Conservation (phyloP, 2,113 vertebrate genomes). For the Pelobates fuscus region DNA sequence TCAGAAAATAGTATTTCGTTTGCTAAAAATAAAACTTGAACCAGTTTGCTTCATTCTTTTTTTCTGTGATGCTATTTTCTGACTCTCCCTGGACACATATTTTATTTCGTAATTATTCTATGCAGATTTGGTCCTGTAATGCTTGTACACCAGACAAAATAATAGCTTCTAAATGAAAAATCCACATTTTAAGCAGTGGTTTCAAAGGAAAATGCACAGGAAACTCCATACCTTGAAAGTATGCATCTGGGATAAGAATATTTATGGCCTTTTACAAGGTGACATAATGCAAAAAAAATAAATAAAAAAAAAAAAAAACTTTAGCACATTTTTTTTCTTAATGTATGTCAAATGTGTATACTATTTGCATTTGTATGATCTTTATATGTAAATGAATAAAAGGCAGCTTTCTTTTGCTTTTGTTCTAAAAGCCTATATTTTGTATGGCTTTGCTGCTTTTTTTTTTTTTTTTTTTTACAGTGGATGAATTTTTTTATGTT, state of each 20-base stretch:
- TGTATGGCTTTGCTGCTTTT: background rate
- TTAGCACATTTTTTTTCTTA: background rate
- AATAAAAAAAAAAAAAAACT: background rate
- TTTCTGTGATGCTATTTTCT: conserved; percentile 52
- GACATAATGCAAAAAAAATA: background rate
- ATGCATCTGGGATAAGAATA: background rate
- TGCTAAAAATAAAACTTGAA: conserved; percentile 52
- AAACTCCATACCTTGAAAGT: conserved; percentile 25
- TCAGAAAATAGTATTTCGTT: conserved; percentile 40
- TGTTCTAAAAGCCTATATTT: conserved; percentile 9
- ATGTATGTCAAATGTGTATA: conserved; percentile 19
- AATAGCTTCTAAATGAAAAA: background rate
- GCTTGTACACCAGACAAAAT: background rate
- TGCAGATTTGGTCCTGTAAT: background rate
- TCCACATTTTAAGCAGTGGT: conserved; percentile 41
- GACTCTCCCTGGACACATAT: conserved; percentile 2
- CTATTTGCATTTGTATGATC: conserved; percentile 21
- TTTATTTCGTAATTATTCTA: conserved; percentile 19
- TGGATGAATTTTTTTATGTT: background rate
- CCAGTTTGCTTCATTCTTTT: conserved; percentile 47
- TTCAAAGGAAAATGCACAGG: conserved; percentile 32
- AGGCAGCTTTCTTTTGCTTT: conserved; percentile 42
- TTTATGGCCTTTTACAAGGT: conserved; percentile 17
- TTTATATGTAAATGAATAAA: conserved; percentile 29
- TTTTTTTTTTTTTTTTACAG: background rate